Base-by-base conservation (phyloP, 2,797 vertebrate species). In the Chelidonichthys spinosus region DNA sequence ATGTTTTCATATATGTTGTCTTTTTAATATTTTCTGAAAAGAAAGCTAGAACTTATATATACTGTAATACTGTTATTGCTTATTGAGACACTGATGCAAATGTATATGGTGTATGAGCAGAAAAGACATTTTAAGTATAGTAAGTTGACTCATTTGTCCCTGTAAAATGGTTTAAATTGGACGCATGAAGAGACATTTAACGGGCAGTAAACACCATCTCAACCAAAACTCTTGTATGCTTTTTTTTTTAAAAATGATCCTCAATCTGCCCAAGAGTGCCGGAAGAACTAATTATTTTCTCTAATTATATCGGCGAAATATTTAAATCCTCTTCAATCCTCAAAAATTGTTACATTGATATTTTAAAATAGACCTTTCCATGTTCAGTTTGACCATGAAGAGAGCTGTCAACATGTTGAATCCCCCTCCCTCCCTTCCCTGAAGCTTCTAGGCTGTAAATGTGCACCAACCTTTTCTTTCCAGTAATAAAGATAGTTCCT, bases 401-500 rank as follows among this genome's bases (percentile, higher is more conserved):
- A 25, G 15, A 46, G n/a, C 37, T 0, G 10, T 7, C 4, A 17
- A 62, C 62, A 70, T 11, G 40, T 42, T 39, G 25, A 25, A 1
- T 25, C 25, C 25, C 25, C 25, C 25, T 25, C 25, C 25, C 25
- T 25, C 25, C 25, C 25, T 25, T 25, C 25, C 25, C 25, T 25
- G 25, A 25, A 25, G 25, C 25, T 25, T 25, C 25, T 10, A 1
- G 8, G 8, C 15, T 53, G 64, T 47, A 40, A 63, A 59, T 39
- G 4, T 50, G 47, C 7, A 13, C 17, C 55, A 46, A 60, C 15
- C 35, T 67, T 70, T 65, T 61, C 7, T 32, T 72, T 70, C n/a
- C 25, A 15, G 11, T 46, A 69, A 58, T 72, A 47, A 52, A 63
- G 13, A 75, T 11, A 61, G 75, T 66, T 55, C 42, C 47, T 64